Evolutionary conservation across 2,888 invertebrate genomes (phyloP).

Genomic region (Odontocolon sp.): DNA sequence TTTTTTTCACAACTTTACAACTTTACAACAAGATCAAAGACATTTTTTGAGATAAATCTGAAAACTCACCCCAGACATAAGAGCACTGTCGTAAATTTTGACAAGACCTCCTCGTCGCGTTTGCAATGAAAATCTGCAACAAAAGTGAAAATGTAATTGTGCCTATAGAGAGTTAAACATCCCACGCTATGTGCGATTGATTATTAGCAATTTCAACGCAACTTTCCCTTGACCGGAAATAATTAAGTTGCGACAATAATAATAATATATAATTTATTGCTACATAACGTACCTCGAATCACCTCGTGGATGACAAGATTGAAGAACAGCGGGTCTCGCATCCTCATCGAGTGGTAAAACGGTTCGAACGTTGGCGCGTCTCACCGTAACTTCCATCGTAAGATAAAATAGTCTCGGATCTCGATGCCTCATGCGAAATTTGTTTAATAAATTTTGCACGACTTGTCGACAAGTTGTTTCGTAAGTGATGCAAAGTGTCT

Average conservation of each 20-base stretch:
- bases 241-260: conserved; percentile 1
- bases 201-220: not conserved
- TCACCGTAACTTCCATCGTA: conserved; percentile 96
- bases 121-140: conserved; percentile 91
- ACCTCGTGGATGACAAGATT: conserved; percentile 96
- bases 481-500: conserved; percentile 94
- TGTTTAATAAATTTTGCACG: conserved; percentile 91
- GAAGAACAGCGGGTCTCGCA: conserved; percentile 93
- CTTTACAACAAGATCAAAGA: conserved; percentile 3
- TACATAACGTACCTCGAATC: conserved; percentile 87
- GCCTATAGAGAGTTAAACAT: conserved; percentile 1
- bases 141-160: no score
- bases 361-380: conserved; percentile 91
- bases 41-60: not conserved
- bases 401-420: conserved; percentile 96
- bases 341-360: conserved; percentile 93
- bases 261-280: not conserved
- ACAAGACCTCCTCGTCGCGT: conserved; percentile 95
- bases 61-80: conserved; percentile 88
- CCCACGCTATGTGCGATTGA: conserved; percentile 1
- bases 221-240: conserved; percentile 12
- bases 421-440: conserved; percentile 94
- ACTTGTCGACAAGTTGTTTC: conserved; percentile 94
- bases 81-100: conserved; percentile 94
- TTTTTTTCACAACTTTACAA: not conserved